These are phyloP conservation scores for Lydus trimaculatus DNA, from an alignment of 2,888 invertebrate species.

Conservation along the genomic window DNA sequence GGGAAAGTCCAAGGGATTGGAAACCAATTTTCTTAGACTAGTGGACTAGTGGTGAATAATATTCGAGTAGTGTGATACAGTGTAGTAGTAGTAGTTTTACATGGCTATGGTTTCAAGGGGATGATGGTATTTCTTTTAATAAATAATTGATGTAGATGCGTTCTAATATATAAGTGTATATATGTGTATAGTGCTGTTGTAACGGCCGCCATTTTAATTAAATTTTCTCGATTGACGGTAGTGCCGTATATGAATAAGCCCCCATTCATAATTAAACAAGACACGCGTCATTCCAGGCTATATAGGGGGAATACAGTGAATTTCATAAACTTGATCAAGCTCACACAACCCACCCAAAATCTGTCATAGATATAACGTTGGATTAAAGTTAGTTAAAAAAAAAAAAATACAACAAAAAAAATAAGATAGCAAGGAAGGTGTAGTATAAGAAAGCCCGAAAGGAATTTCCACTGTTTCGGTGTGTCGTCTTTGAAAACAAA, in stretches of 20 bases:
- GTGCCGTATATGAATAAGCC: conserved; percentile 51
- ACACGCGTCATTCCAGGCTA: conserved; percentile 50
- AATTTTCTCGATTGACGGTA: conserved; percentile 51
- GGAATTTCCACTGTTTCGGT: conserved; percentile 15
- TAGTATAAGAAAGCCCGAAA: no score
- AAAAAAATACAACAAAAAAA: no score
- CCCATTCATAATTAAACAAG: conserved; percentile 53
- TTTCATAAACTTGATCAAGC: conserved; percentile 47
- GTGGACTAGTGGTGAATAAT: conserved; percentile 27
- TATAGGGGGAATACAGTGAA: conserved; percentile 38
- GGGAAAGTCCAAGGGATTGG: conserved; percentile 46
- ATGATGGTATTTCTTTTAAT: conserved; percentile 14
- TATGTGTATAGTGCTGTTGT: conserved; percentile 10
- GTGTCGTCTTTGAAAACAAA: conserved; percentile 60
- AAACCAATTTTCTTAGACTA: conserved; percentile 46
- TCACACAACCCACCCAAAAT: neutral
- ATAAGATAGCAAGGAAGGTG: no score
- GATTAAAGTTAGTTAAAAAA: no score
- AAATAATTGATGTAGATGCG: neutral
- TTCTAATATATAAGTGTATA: neutral
- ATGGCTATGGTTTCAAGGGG: conserved; percentile 11
- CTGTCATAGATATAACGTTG: no score
- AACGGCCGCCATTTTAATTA: conserved; percentile 51
- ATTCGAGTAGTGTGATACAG: conserved; percentile 8
- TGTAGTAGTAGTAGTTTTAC: no score